Percentiles rank a stretch among this genome's conserved stretches.
Evolutionary conservation across 2,113 vertebrate genomes (phyloP).

Genomic region (Cynocephalus volans): DNA sequence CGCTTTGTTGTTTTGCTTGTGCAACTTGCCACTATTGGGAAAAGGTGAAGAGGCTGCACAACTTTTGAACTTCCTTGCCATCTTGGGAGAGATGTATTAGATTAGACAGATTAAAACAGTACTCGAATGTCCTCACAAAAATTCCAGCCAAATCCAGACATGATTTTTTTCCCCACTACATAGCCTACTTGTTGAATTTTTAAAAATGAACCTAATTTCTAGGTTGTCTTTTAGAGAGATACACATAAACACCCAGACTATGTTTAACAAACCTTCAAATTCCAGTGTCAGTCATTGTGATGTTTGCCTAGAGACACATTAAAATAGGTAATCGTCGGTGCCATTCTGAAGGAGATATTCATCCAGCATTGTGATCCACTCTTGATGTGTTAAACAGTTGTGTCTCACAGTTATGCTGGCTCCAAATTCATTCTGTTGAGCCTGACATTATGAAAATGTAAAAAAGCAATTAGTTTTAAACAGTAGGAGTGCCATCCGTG

Average conservation of each 20-base stretch:
- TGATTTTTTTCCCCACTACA: neutral
- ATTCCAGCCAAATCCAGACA: neutral
- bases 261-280: conserved; percentile 49
- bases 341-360: neutral
- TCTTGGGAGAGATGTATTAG: neutral
- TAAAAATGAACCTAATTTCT: neutral
- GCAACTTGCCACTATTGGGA: neutral
- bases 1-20: neutral
- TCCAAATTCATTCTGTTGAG: conserved; percentile 61
- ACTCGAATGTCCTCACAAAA: neutral
- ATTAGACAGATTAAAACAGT: neutral
- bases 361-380: neutral
- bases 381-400: conserved; percentile 43
- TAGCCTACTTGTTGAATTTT: neutral
- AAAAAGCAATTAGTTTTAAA: conserved; percentile 84
- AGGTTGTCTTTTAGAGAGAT: neutral
- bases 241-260: conserved; percentile 18
- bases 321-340: neutral
- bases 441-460: conserved; percentile 79
- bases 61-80: neutral
- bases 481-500: conserved; percentile 72
- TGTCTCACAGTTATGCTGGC: conserved; percentile 15
- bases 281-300: neutral
- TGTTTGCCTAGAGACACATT: conserved; percentile 37
- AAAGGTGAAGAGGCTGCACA: neutral